Conservation (phyloP, 2,797 vertebrate species). For the Tapirus indicus region DNA sequence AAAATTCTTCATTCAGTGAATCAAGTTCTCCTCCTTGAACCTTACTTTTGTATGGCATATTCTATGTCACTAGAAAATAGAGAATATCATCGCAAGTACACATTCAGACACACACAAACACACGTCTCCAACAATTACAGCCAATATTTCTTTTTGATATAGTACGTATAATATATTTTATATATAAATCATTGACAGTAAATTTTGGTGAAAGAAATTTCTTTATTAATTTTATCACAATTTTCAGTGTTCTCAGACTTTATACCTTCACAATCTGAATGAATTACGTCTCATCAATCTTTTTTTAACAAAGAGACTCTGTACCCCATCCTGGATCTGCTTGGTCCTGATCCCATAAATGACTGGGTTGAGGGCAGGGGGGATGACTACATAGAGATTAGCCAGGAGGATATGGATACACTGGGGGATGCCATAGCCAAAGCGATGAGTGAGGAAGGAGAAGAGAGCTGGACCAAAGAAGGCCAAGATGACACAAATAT, state of each 20-base stretch:
- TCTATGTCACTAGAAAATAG: not conserved
- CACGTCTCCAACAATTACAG: not conserved
- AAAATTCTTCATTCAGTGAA: not conserved
- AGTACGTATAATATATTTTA: not conserved
- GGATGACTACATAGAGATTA: conserved; percentile 46
- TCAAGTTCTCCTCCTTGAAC: conserved; percentile 1
- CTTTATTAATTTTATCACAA: conserved; percentile 3
- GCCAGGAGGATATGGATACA: conserved; percentile 63
- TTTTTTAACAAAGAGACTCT: conserved; percentile 31
- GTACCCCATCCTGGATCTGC: conserved; percentile 39
- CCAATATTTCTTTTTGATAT: not conserved
- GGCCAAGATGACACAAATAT: conserved; percentile 77
- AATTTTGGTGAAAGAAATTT: not conserved
- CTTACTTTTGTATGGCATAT: not conserved
- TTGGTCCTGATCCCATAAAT: conserved; percentile 72
- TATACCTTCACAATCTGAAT: not conserved
- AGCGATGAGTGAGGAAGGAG: conserved; percentile 72
- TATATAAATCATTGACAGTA: not conserved
- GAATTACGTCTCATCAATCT: not conserved
- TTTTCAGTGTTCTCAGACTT: not conserved
- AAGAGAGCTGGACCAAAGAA: conserved; percentile 77
- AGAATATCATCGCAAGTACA: not conserved
- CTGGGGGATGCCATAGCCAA: conserved; percentile 49
- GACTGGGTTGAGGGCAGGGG: conserved; percentile 56
- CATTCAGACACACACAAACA: not conserved